phyloP scores from a whole-genome alignment of 2,888 invertebrate species.

The Chesias legatella region DNA sequence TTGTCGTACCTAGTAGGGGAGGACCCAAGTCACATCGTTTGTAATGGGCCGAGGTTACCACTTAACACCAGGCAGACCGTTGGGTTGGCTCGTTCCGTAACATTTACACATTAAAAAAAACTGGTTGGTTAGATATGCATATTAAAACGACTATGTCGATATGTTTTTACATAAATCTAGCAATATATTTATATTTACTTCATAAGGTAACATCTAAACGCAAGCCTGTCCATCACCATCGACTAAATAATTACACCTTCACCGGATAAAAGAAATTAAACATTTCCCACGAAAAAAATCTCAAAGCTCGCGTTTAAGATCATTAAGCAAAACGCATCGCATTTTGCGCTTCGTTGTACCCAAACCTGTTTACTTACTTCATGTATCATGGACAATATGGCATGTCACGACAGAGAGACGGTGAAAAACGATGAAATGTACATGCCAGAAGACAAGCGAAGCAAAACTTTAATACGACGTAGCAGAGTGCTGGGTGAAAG shows the following conservation, averaged over 20 bases:
- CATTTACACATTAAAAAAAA: too few relatives aligned
- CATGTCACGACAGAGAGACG: slow-evolving; percentile 69
- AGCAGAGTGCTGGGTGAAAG: slow-evolving; percentile 37
- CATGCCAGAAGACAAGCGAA: slow-evolving; percentile 45
- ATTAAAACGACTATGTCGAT: too few relatives aligned
- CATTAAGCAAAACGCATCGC: slow-evolving; percentile 62
- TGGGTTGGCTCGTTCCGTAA: too few relatives aligned
- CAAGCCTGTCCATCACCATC: background rate
- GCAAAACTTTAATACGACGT: slow-evolving; percentile 45
- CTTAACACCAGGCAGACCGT: too few relatives aligned
- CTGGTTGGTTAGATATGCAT: too few relatives aligned
- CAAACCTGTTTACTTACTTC: slow-evolving; percentile 70
- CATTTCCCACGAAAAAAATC: slow-evolving; percentile 48
- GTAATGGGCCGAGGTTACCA: too few relatives aligned
- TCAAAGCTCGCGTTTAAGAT: slow-evolving; percentile 45
- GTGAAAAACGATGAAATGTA: slow-evolving; percentile 63
- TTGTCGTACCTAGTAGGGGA: too few relatives aligned
- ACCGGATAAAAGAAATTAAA: slow-evolving; percentile 28
- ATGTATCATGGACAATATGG: slow-evolving; percentile 78
- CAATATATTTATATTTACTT: too few relatives aligned
- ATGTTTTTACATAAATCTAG: too few relatives aligned
- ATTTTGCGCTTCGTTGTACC: slow-evolving; percentile 57
- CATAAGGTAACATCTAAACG: too few relatives aligned
- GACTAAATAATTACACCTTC: slow-evolving; percentile 18
- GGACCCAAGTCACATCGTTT: too few relatives aligned